These are phyloP conservation scores for Smutsia gigantea DNA, from an alignment of 2,797 vertebrate species.

Conservation along the genomic window DNA sequence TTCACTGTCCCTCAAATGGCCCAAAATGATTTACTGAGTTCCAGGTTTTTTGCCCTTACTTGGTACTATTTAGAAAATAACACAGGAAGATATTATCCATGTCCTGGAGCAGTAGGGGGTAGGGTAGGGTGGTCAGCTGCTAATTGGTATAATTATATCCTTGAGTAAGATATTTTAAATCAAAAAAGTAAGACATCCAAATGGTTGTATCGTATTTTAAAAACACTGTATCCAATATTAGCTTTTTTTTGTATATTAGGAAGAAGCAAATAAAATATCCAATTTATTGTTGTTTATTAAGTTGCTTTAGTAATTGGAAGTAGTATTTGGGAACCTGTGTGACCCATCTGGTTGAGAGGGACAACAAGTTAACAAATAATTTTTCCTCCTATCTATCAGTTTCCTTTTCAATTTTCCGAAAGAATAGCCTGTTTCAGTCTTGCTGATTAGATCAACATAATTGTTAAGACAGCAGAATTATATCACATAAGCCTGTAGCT, in stretches of 20 bases:
- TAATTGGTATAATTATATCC: background rate
- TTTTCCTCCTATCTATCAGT: background rate
- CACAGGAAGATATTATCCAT: background rate
- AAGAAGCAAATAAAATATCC: background rate
- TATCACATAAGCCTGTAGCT: background rate
- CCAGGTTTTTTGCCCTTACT: background rate
- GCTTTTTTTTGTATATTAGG: background rate
- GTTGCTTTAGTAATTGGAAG: background rate
- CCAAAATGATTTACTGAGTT: background rate
- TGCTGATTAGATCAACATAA: slow-evolving; percentile 24
- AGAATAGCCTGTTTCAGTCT: background rate
- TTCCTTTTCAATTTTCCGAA: background rate
- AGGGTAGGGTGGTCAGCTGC: background rate
- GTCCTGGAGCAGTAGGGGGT: rapidly evolving
- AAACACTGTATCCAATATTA: background rate
- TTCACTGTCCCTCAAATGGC: background rate
- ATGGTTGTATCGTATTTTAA: background rate
- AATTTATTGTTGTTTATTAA: background rate
- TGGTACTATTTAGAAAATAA: background rate
- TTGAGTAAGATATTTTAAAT: background rate
- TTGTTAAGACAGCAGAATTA: slow-evolving; percentile 32
- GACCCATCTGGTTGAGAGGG: background rate
- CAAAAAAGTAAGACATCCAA: background rate
- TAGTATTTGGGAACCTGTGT: background rate
- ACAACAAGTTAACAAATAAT: background rate